Evolutionary conservation across 2,113 vertebrate genomes (phyloP).

Genomic region (Psammodynastes pulverulentus): DNA sequence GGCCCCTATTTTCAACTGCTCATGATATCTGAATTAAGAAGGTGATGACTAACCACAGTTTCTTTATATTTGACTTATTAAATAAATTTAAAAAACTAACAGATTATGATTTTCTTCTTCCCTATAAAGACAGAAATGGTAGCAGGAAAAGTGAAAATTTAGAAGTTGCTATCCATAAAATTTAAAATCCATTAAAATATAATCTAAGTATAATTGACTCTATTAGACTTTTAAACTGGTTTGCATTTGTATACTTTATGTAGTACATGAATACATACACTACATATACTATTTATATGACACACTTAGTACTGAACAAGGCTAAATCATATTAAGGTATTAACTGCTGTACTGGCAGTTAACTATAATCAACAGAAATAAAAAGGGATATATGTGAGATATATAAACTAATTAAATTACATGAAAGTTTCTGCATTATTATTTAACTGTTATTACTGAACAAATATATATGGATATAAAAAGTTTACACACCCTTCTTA

Average conservation of each 20-base stretch:
- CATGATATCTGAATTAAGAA: neutral
- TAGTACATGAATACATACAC: neutral
- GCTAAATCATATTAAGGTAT: constrained; percentile 18
- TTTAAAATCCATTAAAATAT: neutral
- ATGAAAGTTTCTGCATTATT: neutral
- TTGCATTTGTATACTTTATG: neutral
- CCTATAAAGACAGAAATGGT: neutral
- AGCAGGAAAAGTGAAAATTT: neutral
- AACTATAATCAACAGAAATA: neutral
- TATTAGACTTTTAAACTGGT: neutral
- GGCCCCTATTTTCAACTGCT: neutral
- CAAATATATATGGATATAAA: neutral
- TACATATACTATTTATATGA: neutral
- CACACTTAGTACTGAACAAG: neutral
- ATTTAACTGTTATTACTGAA: neutral
- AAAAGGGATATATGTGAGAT: neutral
- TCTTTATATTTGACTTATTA: neutral
- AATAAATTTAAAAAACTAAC: neutral
- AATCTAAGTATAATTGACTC: neutral
- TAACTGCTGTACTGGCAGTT: neutral
- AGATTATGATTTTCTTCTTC: neutral
- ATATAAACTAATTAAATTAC: neutral
- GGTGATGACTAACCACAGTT: neutral
- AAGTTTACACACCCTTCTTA: no score
- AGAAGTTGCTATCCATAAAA: neutral